Conservation (phyloP, 2,113 vertebrate species). For the Ceyx margarethae region DNA sequence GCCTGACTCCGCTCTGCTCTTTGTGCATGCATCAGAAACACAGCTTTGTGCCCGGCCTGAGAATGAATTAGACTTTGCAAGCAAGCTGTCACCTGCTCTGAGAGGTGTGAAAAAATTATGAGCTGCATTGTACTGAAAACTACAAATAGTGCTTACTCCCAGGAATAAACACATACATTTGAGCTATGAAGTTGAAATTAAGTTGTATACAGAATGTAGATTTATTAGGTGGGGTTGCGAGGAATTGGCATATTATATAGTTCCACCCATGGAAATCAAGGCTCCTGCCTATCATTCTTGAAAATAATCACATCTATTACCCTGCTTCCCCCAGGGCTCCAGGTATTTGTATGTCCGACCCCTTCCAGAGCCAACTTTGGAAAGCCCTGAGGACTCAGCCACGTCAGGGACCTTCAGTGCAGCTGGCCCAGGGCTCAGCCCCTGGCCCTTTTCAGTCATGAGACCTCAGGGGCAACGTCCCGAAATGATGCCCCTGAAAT, state of each 20-base stretch:
- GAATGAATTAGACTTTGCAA: conserved; percentile 53
- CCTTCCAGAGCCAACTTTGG: neutral
- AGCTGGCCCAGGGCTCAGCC: neutral
- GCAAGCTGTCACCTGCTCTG: conserved; percentile 74
- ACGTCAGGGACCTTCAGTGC: fast-evolving
- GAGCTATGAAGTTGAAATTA: conserved; percentile 44
- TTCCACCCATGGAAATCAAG: neutral
- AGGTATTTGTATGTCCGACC: neutral
- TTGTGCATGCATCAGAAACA: conserved; percentile 43
- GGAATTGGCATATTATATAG: neutral
- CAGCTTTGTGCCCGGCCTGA: neutral
- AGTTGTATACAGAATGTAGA: conserved; percentile 8
- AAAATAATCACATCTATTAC: conserved; percentile 11
- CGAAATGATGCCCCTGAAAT: neutral
- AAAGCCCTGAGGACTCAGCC: neutral
- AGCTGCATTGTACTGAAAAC: conserved; percentile 68
- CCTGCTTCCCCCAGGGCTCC: neutral
- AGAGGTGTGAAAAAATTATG: conserved; percentile 77
- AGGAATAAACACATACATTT: conserved; percentile 57
- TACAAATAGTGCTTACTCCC: conserved; percentile 48
- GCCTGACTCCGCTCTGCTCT: conserved; percentile 22
- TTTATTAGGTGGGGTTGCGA: conserved; percentile 20
- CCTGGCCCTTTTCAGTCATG: fast-evolving
- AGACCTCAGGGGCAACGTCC: fast-evolving
- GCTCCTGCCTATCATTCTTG: neutral